A percentile compares a stretch with the other conserved stretches of the same genome.
Conservation (phyloP, 2,797 vertebrate genomes). For the Cynopterus sphinx region DNA sequence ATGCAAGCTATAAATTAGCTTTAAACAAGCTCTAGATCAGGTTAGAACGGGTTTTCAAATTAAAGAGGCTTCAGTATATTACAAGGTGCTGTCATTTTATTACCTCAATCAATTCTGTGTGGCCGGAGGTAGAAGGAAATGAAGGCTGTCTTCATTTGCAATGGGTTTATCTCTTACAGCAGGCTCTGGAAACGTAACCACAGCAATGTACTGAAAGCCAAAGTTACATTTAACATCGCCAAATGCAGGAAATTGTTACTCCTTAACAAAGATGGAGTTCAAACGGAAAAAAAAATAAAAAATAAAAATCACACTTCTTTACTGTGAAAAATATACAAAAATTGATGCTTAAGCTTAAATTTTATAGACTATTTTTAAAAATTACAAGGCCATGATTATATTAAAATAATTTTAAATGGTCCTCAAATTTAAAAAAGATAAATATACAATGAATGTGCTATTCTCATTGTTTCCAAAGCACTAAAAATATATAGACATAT, state of each 20-base stretch:
- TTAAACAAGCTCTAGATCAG: slow-evolving; percentile 91
- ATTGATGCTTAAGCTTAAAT: slow-evolving; percentile 24
- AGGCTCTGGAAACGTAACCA: slow-evolving; percentile 88
- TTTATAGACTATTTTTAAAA: slow-evolving; percentile 20
- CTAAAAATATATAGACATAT: background rate
- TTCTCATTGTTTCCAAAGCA: background rate
- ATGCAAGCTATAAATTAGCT: slow-evolving; percentile 91
- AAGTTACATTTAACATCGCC: slow-evolving; percentile 84
- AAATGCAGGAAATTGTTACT: slow-evolving; percentile 71
- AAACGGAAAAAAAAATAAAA: background rate
- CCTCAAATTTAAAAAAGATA: background rate
- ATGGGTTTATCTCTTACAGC: slow-evolving; percentile 92
- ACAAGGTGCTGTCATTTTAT: slow-evolving; percentile 93
- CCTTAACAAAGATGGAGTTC: slow-evolving; percentile 64
- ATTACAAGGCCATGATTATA: background rate
- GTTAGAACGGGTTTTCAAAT: slow-evolving; percentile 89
- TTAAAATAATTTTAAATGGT: slow-evolving; percentile 55
- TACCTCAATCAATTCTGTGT: slow-evolving; percentile 92
- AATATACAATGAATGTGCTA: background rate
- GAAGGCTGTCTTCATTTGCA: slow-evolving; percentile 89
- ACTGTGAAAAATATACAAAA: slow-evolving; percentile 18
- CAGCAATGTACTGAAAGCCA: slow-evolving; percentile 89
- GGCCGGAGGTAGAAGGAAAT: slow-evolving; percentile 87
- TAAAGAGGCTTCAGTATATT: slow-evolving; percentile 92
- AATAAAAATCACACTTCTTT: background rate